Conservation (phyloP, 1,140 invertebrate species). For the Leptonema lineaticorne region DNA sequence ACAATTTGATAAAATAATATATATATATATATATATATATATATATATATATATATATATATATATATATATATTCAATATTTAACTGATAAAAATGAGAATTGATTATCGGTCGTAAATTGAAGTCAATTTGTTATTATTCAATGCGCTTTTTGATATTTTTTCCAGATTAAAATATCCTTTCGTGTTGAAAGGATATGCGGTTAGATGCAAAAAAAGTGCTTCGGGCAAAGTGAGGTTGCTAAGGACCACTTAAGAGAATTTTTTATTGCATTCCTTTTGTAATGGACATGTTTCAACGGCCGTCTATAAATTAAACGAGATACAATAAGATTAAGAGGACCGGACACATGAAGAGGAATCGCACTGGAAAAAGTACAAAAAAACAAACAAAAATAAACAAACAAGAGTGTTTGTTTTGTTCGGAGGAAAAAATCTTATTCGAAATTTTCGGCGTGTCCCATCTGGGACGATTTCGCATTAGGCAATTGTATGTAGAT, state of each 20-base stretch:
- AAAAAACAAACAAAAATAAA: constrained; percentile 5
- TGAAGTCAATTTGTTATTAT: too few species aligned
- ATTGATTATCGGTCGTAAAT: too few species aligned
- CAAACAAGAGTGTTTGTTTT: not conserved
- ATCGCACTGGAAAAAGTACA: not conserved
- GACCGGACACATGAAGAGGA: not conserved
- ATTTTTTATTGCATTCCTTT: constrained; percentile 29
- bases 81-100: too few species aligned
- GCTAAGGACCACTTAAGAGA: constrained; percentile 28
- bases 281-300: constrained; percentile 31
- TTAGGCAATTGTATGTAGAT: constrained; percentile 8
- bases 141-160: too few species aligned
- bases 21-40: too few species aligned
- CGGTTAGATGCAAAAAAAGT: constrained; percentile 18
- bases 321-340: constrained; percentile 20
- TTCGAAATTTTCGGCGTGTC: too few species aligned
- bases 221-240: constrained; percentile 25
- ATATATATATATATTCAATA: too few species aligned
- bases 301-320: constrained; percentile 25
- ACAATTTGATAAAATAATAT: too few species aligned
- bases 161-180: too few species aligned
- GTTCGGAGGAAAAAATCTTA: too few species aligned
- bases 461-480: constrained; percentile 15
- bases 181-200: constrained; percentile 7
- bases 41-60: too few species aligned